Base-by-base conservation (phyloP, 2,888 invertebrate genomes). In the Cloeon dipterum region DNA sequence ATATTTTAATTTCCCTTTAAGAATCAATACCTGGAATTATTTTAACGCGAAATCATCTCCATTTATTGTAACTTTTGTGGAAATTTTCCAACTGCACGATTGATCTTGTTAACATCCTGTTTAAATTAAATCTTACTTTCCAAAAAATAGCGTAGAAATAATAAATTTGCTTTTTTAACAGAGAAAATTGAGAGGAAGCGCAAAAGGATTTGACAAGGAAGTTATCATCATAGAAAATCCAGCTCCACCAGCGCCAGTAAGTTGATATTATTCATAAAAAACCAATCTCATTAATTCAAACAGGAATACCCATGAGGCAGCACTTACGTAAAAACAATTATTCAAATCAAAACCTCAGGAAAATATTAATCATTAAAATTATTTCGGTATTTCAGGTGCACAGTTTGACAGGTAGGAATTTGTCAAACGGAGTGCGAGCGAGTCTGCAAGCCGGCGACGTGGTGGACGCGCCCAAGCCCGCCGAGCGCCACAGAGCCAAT, bases 401-500 rank as follows among this genome's bases (percentile, higher is more conserved):
- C 57, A 81, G 81, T 53, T 57, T 82, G 42, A 82, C 82, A 23
- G 82, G 79, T 5, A 65, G 82, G 45, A 79, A 77, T 48, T 66
- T 82, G 40, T 74, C 79, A 3, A 70, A 65, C 46, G 70, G 78
- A 54, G 74, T 79, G 49, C 63, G 76, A 33, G 74, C 78, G 45
- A 73, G 70, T 37, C 59, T 78, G 26, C 66, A 65, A 47, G 35
- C 26, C 10, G 34, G 23, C 29, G 14, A 20, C n/a, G 19, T 11
- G 18, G 20, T 11, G 10, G 21, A 36, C 5, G 21, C 37, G 18
- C 36, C 26, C 14, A 26, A 37, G 25, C 20, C 21, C 5, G 21
- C 17, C 8, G 29, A n/a, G 7, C 29, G 29, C n/a, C 29, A 29
- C n/a, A 29, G n/a, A 5, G 29, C 29, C 14, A 29, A 29, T 16